Evolutionary conservation across 1,140 invertebrate species (phyloP).

Genomic region (Linepithema humile): DNA sequence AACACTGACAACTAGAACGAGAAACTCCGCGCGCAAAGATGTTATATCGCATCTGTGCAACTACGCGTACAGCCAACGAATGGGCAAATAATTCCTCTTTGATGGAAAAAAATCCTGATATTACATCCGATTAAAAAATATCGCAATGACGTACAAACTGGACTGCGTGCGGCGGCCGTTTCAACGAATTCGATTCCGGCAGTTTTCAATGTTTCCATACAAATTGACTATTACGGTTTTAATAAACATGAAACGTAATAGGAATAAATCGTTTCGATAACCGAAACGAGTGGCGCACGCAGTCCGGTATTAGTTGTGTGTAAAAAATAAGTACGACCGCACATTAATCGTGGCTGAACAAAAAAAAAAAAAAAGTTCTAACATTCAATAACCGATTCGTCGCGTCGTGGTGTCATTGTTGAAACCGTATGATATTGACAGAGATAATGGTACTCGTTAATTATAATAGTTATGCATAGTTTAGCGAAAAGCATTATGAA

Average conservation of each 20-base stretch:
- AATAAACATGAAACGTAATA: slow-evolving; percentile 61
- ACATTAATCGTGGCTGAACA: background rate
- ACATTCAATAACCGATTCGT: slow-evolving; percentile 13
- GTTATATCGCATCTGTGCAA: background rate
- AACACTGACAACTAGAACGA: slow-evolving; percentile 39
- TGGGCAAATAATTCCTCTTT: background rate
- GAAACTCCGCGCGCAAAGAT: slow-evolving; percentile 47
- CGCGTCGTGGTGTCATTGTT: background rate
- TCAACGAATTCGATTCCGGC: slow-evolving; percentile 47
- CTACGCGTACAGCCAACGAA: background rate
- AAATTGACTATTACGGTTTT: slow-evolving; percentile 47
- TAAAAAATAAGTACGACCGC: slow-evolving; percentile 25
- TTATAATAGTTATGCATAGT: slow-evolving; percentile 23
- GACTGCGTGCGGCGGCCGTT: background rate
- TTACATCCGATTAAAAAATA: slow-evolving; percentile 25
- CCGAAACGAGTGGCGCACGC: slow-evolving; percentile 9
- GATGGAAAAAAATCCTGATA: slow-evolving; percentile 10
- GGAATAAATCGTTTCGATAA: slow-evolving; percentile 62
- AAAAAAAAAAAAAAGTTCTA: slow-evolving; percentile 11
- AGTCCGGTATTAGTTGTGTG: slow-evolving; percentile 9
- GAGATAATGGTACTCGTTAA: slow-evolving; percentile 12
- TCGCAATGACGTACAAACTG: background rate
- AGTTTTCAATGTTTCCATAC: slow-evolving; percentile 55
- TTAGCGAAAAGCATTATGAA: slow-evolving; percentile 17
- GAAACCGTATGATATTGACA: slow-evolving; percentile 9